phyloP scores from a whole-genome alignment of 64 coral and sea anemone species.

The Montipora sp. region DNA sequence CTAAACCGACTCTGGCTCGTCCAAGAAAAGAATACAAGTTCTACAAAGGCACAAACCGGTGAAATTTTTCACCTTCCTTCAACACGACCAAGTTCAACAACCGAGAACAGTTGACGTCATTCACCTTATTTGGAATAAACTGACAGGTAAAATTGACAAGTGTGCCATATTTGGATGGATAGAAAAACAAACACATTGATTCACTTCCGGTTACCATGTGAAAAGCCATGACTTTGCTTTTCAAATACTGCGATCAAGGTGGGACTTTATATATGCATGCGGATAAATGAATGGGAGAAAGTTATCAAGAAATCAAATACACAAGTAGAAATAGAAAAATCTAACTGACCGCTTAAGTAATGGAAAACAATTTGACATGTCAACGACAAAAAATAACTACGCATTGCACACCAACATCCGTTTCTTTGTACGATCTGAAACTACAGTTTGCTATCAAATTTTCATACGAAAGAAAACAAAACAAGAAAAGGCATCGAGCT shows the following conservation, averaged over 20 bases:
- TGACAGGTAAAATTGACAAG: slow-evolving; percentile 73
- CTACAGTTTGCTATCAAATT: too few species aligned
- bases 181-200: slow-evolving; percentile 45
- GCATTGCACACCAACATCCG: neutral
- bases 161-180: slow-evolving; percentile 60
- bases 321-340: neutral
- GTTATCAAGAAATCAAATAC: neutral
- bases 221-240: neutral
- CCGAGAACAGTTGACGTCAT: slow-evolving; percentile 83
- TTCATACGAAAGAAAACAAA: too few species aligned
- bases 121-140: slow-evolving; percentile 67
- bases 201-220: slow-evolving; percentile 60
- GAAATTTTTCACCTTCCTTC: slow-evolving; percentile 12
- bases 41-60: neutral
- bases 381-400: too few species aligned
- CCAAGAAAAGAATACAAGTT: neutral
- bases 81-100: slow-evolving; percentile 29
- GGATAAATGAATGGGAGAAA: too few species aligned
- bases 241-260: neutral
- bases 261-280: too few species aligned
- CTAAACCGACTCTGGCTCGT: neutral
- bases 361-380: neutral
- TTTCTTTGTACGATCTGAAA: neutral
- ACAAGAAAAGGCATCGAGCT: too few species aligned
- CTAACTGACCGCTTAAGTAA: too few species aligned